phyloP scores from a whole-genome alignment of 2,797 vertebrate genomes.

The Myioborus melanocephalus region DNA sequence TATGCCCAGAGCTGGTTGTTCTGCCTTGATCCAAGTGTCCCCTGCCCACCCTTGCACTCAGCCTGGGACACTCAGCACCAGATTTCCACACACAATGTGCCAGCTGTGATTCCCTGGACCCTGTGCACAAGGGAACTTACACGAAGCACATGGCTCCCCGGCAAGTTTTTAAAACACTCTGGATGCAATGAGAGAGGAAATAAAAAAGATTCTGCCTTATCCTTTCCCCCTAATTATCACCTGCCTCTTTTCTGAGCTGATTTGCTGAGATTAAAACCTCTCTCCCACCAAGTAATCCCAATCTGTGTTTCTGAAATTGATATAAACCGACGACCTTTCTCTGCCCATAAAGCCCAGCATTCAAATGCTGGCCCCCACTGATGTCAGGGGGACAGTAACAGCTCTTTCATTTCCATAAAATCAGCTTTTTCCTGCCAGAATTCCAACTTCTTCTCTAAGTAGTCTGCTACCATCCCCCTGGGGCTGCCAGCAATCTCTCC shows the following conservation, averaged over 20 bases:
- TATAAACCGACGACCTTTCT: background rate
- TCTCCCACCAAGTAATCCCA: background rate
- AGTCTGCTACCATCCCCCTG: fast-evolving
- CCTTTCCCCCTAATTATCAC: background rate
- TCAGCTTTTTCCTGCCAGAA: background rate
- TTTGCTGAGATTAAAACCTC: constrained; percentile 10
- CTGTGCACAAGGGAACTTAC: background rate
- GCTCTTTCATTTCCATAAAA: constrained; percentile 24
- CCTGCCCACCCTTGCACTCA: background rate
- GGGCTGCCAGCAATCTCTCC: background rate
- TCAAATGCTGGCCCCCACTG: background rate
- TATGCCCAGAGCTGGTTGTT: constrained; percentile 21
- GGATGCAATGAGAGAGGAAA: background rate
- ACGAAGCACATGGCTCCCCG: background rate
- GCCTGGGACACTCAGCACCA: background rate
- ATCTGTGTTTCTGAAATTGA: background rate
- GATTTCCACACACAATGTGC: fast-evolving
- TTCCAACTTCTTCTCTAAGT: background rate
- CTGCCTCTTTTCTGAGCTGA: background rate
- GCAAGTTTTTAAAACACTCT: background rate
- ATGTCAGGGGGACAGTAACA: background rate
- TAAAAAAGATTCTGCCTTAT: background rate
- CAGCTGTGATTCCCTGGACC: background rate
- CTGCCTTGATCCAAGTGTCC: background rate
- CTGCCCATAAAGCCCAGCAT: background rate